Evolutionary conservation across 2,113 vertebrate genomes (phyloP).

Genomic region (Cathartes aura): DNA sequence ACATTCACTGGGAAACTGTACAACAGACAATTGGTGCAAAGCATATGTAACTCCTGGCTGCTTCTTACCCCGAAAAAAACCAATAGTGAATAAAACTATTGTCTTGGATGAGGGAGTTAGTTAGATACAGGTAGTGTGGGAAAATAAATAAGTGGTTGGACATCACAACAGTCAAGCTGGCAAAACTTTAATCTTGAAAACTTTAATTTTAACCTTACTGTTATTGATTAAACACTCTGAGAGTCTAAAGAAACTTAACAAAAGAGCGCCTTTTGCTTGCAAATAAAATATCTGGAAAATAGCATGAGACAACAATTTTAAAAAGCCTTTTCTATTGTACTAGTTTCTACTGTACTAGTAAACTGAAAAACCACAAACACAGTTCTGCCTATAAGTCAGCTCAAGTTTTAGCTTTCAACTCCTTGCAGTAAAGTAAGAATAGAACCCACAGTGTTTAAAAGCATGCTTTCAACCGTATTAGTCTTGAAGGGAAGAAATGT

Average conservation of each 20-base stretch:
- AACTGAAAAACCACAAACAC: not conserved
- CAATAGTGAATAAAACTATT: not conserved
- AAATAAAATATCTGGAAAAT: not conserved
- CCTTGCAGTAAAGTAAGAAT: not conserved
- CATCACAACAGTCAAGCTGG: not conserved
- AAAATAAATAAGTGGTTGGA: not conserved
- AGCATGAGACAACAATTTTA: not conserved
- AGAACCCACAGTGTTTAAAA: not conserved
- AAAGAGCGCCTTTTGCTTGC: not conserved
- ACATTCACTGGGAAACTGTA: not conserved
- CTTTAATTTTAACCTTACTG: not conserved
- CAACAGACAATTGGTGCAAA: not conserved
- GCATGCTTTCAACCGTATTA: not conserved
- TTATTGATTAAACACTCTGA: constrained; percentile 22
- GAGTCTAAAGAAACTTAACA: not conserved
- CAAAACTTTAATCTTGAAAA: constrained; percentile 42
- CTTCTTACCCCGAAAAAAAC: not conserved
- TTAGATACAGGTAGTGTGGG: not conserved
- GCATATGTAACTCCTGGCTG: not conserved
- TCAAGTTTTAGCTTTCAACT: not conserved
- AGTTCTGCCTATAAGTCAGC: not conserved
- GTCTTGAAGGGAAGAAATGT: not conserved
- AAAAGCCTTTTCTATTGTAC: not conserved
- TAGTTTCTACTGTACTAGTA: not conserved
- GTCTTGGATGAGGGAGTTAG: not conserved